phyloP scores from a whole-genome alignment of 2,797 vertebrate genomes.

The Crossoptilon crossoptilon region DNA sequence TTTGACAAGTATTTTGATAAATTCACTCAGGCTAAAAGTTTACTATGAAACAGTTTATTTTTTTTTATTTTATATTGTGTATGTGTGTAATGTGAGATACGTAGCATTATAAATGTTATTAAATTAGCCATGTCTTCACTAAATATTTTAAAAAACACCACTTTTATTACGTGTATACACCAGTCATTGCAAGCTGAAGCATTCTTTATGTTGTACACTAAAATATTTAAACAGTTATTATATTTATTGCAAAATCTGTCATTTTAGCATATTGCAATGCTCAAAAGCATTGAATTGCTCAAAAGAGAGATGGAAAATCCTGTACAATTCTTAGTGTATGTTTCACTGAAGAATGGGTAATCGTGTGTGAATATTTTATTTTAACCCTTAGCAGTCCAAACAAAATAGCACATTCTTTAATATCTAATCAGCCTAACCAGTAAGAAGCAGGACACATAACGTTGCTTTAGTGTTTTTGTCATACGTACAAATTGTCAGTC shows the following conservation, averaged over 20 bases:
- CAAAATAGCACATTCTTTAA: background rate
- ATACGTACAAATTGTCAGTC: background rate
- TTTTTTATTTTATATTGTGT: background rate
- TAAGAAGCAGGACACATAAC: background rate
- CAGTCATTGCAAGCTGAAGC: conserved; percentile 53
- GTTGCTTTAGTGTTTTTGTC: background rate
- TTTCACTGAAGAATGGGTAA: conserved; percentile 42
- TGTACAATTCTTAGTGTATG: conserved; percentile 33
- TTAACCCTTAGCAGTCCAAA: conserved; percentile 29
- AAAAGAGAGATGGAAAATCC: conserved; percentile 40
- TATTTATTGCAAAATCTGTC: conserved; percentile 65
- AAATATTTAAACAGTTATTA: conserved; percentile 60
- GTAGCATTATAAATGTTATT: conserved; percentile 35
- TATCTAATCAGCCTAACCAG: background rate
- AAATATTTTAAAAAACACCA: conserved; percentile 15
- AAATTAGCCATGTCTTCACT: conserved; percentile 45
- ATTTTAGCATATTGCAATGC: conserved; percentile 52
- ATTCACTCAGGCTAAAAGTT: background rate
- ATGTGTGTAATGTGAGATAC: background rate
- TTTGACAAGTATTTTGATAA: conserved; percentile 24
- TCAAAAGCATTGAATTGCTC: conserved; percentile 48
- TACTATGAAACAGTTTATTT: background rate
- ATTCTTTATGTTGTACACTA: conserved; percentile 48
- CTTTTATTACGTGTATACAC: conserved; percentile 34
- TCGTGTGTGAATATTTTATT: conserved; percentile 50